phyloP scores from a whole-genome alignment of 2,797 vertebrate genomes.

The Lepus townsendii region DNA sequence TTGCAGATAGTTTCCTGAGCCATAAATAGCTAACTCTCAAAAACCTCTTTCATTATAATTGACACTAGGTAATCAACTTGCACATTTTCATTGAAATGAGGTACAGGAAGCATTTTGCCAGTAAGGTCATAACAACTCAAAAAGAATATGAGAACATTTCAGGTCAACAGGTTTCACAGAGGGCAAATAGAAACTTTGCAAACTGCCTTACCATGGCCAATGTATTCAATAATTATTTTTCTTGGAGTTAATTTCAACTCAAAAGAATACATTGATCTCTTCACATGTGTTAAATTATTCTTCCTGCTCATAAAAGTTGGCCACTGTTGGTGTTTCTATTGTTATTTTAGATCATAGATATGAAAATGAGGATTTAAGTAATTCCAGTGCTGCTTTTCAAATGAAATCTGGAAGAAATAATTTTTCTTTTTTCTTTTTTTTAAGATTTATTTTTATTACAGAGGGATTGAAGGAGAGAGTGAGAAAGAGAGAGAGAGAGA shows the following conservation, averaged over 20 bases:
- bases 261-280: neutral
- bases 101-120: neutral
- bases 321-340: neutral
- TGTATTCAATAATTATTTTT: neutral
- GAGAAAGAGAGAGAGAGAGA: no score
- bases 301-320: neutral
- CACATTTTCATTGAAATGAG: constrained; percentile 49
- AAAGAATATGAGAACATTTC: neutral
- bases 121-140: neutral
- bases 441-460: no score
- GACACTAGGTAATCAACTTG: constrained; percentile 5
- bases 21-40: constrained; percentile 56
- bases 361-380: neutral
- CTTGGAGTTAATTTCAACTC: neutral
- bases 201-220: neutral
- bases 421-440: no score
- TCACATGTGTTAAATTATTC: neutral
- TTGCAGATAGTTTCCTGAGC: constrained; percentile 50
- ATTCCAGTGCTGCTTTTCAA: neutral
- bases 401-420: neutral
- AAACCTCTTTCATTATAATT: constrained; percentile 20
- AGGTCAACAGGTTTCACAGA: neutral
- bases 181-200: neutral
- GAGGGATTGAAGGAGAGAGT: no score
- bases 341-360: neutral